Evolutionary conservation across 1,140 invertebrate genomes (phyloP), one percentile per base, ranked within the genome.

Genomic region (Aphelinus certus): DNA sequence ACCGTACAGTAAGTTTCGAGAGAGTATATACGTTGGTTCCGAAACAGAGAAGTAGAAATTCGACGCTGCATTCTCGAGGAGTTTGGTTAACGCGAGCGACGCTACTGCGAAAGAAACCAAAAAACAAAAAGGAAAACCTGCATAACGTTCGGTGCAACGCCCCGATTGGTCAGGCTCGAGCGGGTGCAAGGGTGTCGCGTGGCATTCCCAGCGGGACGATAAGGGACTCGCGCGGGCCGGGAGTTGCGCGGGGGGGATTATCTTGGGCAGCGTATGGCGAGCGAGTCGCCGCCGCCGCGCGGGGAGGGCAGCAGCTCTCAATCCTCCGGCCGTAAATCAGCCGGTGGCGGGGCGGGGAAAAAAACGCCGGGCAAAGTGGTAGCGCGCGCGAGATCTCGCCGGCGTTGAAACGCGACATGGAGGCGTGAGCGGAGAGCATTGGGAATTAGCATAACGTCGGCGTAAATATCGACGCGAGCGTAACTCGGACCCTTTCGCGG

Each of bases 331-430:
- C 76, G 80, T 85, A 85, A 85, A 85, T 84, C 82, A 85, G 60
- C 3, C 51, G 51, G 4, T 4, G 4, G 51, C 4, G 4, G 51
- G 57, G 3, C 5, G 55, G 47, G 9, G 56, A 55, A 48, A 61
- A 67, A 58, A 58, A 65, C 7, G 42, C 64, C 55, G 65, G n/a
- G 2, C 3, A 48, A n/a, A 7, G 63, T 51, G 47, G 63, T 79
- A 81, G 80, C 73, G 79, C 75, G 76, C 78, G 68, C 26, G 74
- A 78, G 73, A 83, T 82, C 77, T 72, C 73, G n/a, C 51, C 78
- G 79, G 79, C 79, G 84, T 83, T 84, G 81, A 84, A 82, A 82
- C 80, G 79, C 81, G 80, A 82, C 81, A 82, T 79, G 80, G 79
- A 83, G 80, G 77, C 82, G 81, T 84, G 78, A 66, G 75, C 47